Evolutionary conservation across 2,797 vertebrate genomes (phyloP), one percentile per base, ranked within the genome.

Genomic region (Dendrocincla tyrannina): DNA sequence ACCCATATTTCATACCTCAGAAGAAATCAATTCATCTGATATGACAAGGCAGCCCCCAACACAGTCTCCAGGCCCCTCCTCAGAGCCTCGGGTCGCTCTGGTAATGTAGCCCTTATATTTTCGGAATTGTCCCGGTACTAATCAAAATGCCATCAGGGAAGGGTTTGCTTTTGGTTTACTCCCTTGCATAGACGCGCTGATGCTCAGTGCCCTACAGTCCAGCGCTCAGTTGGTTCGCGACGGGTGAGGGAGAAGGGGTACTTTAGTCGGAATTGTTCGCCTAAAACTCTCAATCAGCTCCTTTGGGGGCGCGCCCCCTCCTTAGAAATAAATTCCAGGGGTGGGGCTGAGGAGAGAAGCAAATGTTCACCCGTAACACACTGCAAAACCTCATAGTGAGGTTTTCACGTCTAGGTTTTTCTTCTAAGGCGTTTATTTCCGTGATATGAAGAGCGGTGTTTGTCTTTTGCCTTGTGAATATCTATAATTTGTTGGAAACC

Each of bases 1-100:
- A 69, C 15, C 87, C 39, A 66, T 92, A 95, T 96, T 93, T 96
- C 92, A 95, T 91, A 79, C 47, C 50, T 59, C 82, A 70, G 95
- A 69, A 91, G 70, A 93, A 93, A 91, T 90, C 86, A 84, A 70
- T 95, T 89, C 55, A 91, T 93, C 78, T 81, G 76, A 58, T 69
- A 93, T 73, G 92, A 89, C 93, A 92, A 63, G 91, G 69, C 75
- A 94, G 64, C 55, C 75, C 73, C 79, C 33, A 53, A 23, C 80
- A 23, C 76, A 17, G 42, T 78, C n/a, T 90, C 50, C 75, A 85
- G 92, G 92, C 92, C 95, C 83, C 81, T 94, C 41, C 73, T 76
- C 76, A 35, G 85, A 87, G 52, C 81, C 49, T 85, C 46, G 14
- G 47, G 60, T 87, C 42, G 5, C 95, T 88, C 49, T 30, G 18